These are phyloP conservation scores for Pao palembangensis DNA, from an alignment of 2,113 vertebrate genomes.

Conservation along the genomic window DNA sequence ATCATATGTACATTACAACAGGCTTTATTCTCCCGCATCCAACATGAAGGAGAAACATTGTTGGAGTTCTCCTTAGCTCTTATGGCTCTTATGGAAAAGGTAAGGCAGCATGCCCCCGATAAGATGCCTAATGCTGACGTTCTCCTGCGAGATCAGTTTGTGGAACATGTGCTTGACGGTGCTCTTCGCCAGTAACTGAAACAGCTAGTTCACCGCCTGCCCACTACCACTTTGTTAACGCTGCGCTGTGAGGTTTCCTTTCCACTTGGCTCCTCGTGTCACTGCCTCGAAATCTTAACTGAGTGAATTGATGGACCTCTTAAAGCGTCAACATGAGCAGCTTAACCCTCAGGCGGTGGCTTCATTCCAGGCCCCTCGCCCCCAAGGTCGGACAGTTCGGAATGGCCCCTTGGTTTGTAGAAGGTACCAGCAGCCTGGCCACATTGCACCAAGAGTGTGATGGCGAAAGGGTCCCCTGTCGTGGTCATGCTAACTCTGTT, in stretches of 20 bases:
- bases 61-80: neutral
- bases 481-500: too few relatives aligned
- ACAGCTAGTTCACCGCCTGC: neutral
- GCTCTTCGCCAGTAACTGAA: neutral
- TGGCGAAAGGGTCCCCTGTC: too few relatives aligned
- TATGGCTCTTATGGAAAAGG: neutral
- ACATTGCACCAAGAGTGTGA: too few relatives aligned
- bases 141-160: too few relatives aligned
- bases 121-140: neutral
- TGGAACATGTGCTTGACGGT: neutral
- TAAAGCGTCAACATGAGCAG: neutral
- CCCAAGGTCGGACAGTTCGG: too few relatives aligned
- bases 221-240: neutral
- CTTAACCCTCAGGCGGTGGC: too few relatives aligned
- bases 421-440: too few relatives aligned
- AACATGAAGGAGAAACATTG: neutral
- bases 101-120: neutral
- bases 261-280: too few relatives aligned
- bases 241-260: too few relatives aligned
- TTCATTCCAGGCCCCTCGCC: too few relatives aligned
- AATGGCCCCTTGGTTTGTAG: too few relatives aligned
- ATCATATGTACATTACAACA: neutral
- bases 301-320: neutral
- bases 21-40: neutral
- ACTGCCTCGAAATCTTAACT: too few relatives aligned